phyloP scores from a whole-genome alignment of 2,797 vertebrate genomes.

The Erethizon dorsatum region DNA sequence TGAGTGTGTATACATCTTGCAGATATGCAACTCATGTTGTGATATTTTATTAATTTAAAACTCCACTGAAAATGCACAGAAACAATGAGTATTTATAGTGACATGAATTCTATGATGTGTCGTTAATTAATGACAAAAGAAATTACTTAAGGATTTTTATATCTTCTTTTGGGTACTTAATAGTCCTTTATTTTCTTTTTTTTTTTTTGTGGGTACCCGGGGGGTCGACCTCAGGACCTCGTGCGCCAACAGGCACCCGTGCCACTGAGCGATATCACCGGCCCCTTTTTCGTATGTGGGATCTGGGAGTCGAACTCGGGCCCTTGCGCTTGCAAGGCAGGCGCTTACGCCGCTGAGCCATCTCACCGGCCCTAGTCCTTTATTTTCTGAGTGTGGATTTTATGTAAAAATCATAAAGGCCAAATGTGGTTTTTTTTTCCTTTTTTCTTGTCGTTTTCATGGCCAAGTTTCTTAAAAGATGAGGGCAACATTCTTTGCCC shows the following conservation, averaged over 20 bases:
- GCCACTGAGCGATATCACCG: no score
- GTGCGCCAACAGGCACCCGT: no score
- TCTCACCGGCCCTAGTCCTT: no score
- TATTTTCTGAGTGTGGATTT: background rate
- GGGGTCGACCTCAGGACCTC: no score
- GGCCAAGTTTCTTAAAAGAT: background rate
- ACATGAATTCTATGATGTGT: background rate
- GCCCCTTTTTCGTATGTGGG: no score
- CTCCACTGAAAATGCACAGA: background rate
- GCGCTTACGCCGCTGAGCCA: no score
- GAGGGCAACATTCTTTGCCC: background rate
- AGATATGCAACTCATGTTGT: background rate
- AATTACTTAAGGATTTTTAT: background rate
- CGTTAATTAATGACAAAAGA: background rate
- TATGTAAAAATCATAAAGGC: background rate
- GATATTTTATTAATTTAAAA: background rate
- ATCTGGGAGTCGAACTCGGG: no score
- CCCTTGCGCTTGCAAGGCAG: no score
- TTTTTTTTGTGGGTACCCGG: no score
- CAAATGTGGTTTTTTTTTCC: background rate
- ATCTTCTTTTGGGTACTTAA: background rate
- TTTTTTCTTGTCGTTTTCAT: background rate
- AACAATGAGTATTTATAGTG: background rate
- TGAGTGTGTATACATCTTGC: background rate
- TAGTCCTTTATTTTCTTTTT: slow-evolving; percentile 4